Evolutionary conservation across 2,113 vertebrate genomes (phyloP), one percentile per base, ranked within the genome.

Genomic region (Vombatus ursinus): DNA sequence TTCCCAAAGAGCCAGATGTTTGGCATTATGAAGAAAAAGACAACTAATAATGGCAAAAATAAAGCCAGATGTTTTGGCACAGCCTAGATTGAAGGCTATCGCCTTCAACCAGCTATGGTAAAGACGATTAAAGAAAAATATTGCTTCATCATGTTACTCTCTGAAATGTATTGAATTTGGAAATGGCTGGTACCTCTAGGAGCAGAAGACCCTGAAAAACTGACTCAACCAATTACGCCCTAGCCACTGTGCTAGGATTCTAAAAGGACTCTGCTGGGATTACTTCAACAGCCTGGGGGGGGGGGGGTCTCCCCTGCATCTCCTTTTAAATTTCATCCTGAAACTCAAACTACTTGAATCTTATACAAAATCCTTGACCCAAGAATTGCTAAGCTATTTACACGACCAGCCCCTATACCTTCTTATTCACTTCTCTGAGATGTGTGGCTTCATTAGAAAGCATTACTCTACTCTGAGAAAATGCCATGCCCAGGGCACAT

Each of bases 1-100:
- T 91, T 97, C 93, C 68, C 22, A 92, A 96, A 37, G 89, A 68
- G 90, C 19, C 3, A 23, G 84, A 26, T 92, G 8, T 37, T 96
- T 89, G 4, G 14, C 9, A 61, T 53, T 50, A 89, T 68, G 91
- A 47, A 16, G 89, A 77, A 92, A 92, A 50, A 26, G 5, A 22
- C 68, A 77, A 77, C 37, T 77, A 77, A 19, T 77, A 77, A 77
- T 84, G 16, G 68, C 22, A 84, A 44, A 68, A 84, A n/a, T 44
- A 44, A 84, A 84, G 16, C 68, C 68, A 84, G 68, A 84, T 84
- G n/a, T 44, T 84, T 77, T 84, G 37, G 68, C 37, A 84, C 68
- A 84, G n/a, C 68, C 68, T 44, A 44, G 68, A 84, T n/a, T n/a
- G n/a, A n/a, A n/a, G n/a, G n/a, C n/a, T 37, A 84, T 84, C 44